Base-by-base conservation (phyloP, 2,113 vertebrate genomes). In the Leiothrix lutea region DNA sequence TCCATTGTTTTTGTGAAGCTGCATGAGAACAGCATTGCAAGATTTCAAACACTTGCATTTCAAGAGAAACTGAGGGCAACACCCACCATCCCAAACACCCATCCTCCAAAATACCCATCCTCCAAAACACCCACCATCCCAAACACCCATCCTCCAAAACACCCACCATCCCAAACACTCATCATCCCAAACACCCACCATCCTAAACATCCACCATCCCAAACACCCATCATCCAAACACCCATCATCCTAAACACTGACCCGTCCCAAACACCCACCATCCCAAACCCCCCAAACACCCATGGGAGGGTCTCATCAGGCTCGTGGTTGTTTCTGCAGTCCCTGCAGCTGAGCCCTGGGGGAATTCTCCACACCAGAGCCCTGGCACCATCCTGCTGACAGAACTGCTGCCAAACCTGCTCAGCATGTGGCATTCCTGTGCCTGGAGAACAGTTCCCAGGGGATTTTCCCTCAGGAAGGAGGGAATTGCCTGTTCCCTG, bases 271-370 rank as follows among this genome's bases (percentile, higher is more conserved):
- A 7, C 53, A 31, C 29, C 53, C 29, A 12, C 4, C 12, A n/a
- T 12, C 54, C 54, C 4, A 56, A n/a, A 33, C 33, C 18, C 11
- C 64, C 22, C 8, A 17, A 6, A 4, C 6, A 26, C 31, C 54
- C 54, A 2, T 0, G 1, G 56, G 26, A 38, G 35, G 9, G 21
- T 36, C 33, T 31, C 23, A 1, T 0, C 8, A 12, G 35, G 29
- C 40, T 33, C 1, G 0, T 2, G 2, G 33, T 42, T 24, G 2
- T 33, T 67, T 24, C 47, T 31, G 22, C 12, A 28, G 18, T 2
- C 1, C 0, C 28, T 35, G 67, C 18, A 5, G 23, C 73, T 48
- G 7, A 35, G 21, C 16, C 48, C 6, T 0, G 2, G 1, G 40
- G 42, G 10, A 20, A 12, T 44, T 35, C 36, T 45, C 14, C 66